A percentile compares a stretch with the other conserved stretches of the same genome.
phyloP scores from a whole-genome alignment of 2,797 vertebrate species.

The Platalea minor region DNA sequence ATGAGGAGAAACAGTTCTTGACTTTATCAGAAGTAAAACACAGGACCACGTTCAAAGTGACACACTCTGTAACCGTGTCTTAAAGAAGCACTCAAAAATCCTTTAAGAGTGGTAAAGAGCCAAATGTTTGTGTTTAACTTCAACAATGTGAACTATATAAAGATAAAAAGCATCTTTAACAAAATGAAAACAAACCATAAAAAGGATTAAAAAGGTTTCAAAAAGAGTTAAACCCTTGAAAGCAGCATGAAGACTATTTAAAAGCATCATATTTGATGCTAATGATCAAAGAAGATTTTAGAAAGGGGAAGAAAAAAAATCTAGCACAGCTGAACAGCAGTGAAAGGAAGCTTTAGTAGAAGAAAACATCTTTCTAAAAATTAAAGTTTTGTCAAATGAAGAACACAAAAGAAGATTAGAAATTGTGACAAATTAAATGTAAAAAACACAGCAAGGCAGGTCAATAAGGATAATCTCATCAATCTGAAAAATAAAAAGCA shows the following conservation, averaged over 20 bases:
- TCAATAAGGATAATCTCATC: not conserved
- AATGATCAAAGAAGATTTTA: not conserved
- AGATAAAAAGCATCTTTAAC: slow-evolving; percentile 2
- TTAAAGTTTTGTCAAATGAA: not conserved
- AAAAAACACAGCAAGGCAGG: not conserved
- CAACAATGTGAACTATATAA: not conserved
- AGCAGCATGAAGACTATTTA: not conserved
- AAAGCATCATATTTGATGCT: not conserved
- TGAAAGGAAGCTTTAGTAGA: not conserved
- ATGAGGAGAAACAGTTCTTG: not conserved
- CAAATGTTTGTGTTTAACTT: not conserved
- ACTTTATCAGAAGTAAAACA: not conserved
- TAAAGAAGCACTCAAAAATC: not conserved
- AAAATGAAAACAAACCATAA: not conserved
- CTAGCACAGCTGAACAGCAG: not conserved
- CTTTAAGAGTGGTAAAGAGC: not conserved
- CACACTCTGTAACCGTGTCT: not conserved
- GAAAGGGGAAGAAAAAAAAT: not conserved
- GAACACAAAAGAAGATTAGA: not conserved
- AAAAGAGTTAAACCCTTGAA: not conserved
- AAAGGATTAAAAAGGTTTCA: not conserved
- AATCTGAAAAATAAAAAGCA: not conserved
- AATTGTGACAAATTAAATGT: not conserved
- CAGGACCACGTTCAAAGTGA: not conserved
- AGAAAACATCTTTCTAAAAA: not conserved